Evolutionary conservation across 2,888 invertebrate genomes (phyloP).

Genomic region (Smittia sp.): DNA sequence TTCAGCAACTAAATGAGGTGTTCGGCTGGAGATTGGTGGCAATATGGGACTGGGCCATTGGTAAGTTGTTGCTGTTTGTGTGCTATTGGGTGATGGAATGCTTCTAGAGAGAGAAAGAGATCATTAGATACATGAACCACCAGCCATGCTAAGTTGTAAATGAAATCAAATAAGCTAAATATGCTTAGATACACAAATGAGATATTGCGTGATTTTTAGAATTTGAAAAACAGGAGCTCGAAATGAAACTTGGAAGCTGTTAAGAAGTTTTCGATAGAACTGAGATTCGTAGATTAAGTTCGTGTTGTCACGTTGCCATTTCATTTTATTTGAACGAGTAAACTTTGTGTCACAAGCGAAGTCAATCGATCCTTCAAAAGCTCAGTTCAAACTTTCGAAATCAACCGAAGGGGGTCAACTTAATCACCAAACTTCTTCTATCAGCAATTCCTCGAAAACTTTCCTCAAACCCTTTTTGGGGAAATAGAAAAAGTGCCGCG

Average conservation of each 20-base stretch:
- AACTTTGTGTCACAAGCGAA: no score
- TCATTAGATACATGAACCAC: slow-evolving; percentile 11
- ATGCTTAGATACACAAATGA: slow-evolving; percentile 26
- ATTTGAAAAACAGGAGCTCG: neutral
- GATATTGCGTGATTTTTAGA: slow-evolving; percentile 11
- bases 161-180: slow-evolving; percentile 20
- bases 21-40: slow-evolving; percentile 67
- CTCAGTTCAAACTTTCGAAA: no score
- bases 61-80: slow-evolving; percentile 61
- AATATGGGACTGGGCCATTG: slow-evolving; percentile 80
- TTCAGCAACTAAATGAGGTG: slow-evolving; percentile 71
- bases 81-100: slow-evolving; percentile 56
- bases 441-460: no score
- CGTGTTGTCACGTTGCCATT: no score
- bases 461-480: no score
- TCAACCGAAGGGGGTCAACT: no score
- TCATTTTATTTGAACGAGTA: no score
- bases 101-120: slow-evolving; percentile 53
- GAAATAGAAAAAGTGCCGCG: neutral
- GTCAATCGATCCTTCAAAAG: no score
- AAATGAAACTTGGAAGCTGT: no score
- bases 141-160: neutral
- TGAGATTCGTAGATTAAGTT: no score
- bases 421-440: no score
- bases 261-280: no score